Evolutionary conservation across 2,888 invertebrate genomes (phyloP).

Genomic region (Hydropsyche betteni): DNA sequence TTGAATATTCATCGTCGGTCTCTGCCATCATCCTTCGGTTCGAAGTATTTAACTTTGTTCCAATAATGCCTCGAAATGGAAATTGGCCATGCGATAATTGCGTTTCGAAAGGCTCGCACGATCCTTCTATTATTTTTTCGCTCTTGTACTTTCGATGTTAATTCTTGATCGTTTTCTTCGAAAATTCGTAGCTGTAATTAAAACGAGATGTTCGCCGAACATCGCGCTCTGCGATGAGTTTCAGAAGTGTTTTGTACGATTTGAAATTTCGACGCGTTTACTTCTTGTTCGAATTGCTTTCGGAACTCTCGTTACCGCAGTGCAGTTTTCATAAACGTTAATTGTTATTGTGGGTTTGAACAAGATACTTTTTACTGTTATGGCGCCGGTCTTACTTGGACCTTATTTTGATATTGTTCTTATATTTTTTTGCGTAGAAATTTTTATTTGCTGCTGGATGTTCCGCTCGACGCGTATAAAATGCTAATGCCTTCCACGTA

Average conservation of each 20-base stretch:
- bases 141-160: slow-evolving; percentile 2
- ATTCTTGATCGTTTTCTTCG: too few species aligned
- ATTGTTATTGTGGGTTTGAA: slow-evolving; percentile 15
- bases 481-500: slow-evolving; percentile 5
- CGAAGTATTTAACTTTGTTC: slow-evolving; percentile 8
- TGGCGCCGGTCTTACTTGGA: neutral
- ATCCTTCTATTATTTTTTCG: neutral
- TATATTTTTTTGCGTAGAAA: neutral
- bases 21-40: too few species aligned
- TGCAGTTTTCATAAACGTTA: slow-evolving; percentile 25
- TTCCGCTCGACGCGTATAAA: slow-evolving; percentile 22
- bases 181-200: too few species aligned
- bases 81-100: slow-evolving; percentile 22
- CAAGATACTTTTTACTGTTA: neutral
- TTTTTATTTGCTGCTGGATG: neutral
- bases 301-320: neutral
- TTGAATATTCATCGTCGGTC: slow-evolving; percentile 26
- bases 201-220: too few species aligned
- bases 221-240: too few species aligned
- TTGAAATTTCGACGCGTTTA: neutral
- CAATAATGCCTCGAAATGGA: slow-evolving; percentile 11
- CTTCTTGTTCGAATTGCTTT: neutral
- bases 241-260: neutral
- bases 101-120: neutral
- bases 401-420: slow-evolving; percentile 1